Evolutionary conservation across 35 echinoderm and acorn worm species (phyloP).

Genomic region (Ophioderma brevispina): DNA sequence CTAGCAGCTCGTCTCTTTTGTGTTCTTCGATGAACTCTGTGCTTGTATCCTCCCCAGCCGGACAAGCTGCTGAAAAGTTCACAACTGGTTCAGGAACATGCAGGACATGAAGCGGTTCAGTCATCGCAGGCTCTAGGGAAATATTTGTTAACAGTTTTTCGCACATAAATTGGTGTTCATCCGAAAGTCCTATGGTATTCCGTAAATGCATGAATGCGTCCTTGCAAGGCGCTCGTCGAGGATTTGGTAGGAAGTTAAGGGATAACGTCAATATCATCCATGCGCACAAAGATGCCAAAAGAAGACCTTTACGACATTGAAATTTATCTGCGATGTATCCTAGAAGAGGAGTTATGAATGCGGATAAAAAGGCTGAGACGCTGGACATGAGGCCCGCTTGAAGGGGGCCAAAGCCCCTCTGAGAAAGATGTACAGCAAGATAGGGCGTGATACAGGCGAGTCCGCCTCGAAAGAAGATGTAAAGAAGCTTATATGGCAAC

Average conservation of each 20-base stretch:
- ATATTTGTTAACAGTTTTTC: background rate
- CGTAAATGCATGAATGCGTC: background rate
- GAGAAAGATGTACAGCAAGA: slow-evolving; percentile 17
- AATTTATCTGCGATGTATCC: slow-evolving; percentile 55
- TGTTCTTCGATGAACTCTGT: background rate
- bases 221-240: background rate
- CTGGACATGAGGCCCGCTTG: slow-evolving; percentile 10
- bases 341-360: slow-evolving; percentile 21
- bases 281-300: slow-evolving; percentile 5
- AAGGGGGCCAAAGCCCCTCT: slow-evolving; percentile 10
- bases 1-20: background rate
- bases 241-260: slow-evolving; percentile 25
- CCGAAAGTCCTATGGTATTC: slow-evolving; percentile 2
- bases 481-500: slow-evolving; percentile 48
- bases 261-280: slow-evolving; percentile 32
- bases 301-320: slow-evolving; percentile 44
- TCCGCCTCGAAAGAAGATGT: slow-evolving; percentile 52
- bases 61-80: background rate
- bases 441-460: slow-evolving; percentile 47
- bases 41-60: background rate
- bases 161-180: background rate
- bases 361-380: slow-evolving; percentile 14
- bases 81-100: background rate
- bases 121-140: background rate
- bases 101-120: background rate